Percentiles rank a stretch among this genome's conserved stretches.
Conservation (phyloP, 2,797 vertebrate genomes). For the Cercopithecus petaurista region DNA sequence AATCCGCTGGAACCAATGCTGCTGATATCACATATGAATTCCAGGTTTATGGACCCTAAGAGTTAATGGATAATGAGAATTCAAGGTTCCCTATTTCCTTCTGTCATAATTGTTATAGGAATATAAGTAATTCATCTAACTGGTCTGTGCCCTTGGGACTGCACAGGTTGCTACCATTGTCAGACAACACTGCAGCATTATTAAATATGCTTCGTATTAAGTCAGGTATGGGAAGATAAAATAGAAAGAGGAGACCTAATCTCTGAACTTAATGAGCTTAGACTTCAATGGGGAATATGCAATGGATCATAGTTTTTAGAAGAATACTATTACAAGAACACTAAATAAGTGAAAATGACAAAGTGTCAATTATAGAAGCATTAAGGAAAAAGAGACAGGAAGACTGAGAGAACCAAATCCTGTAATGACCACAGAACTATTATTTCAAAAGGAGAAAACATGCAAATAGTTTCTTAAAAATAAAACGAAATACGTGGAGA, state of each 20-base stretch:
- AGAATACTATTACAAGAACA: slow-evolving; percentile 16
- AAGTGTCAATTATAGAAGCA: not conserved
- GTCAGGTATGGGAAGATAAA: slow-evolving; percentile 31
- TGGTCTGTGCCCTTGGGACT: not conserved
- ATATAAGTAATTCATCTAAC: slow-evolving; percentile 27
- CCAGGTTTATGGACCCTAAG: slow-evolving; percentile 16
- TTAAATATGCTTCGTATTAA: slow-evolving; percentile 38
- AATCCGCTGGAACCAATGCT: slow-evolving; percentile 16
- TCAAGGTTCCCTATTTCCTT: slow-evolving; percentile 53
- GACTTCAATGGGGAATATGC: slow-evolving; percentile 15
- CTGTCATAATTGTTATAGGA: slow-evolving; percentile 39
- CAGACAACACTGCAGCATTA: not conserved
- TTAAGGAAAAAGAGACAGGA: not conserved
- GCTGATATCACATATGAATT: slow-evolving; percentile 9
- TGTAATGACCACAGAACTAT: not conserved
- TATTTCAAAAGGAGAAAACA: not conserved
- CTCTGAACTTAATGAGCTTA: slow-evolving; percentile 22
- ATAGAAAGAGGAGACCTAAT: slow-evolving; percentile 4
- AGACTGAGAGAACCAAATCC: not conserved
- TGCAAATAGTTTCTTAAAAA: not conserved
- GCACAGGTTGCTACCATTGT: not conserved
- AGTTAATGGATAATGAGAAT: slow-evolving; percentile 54
- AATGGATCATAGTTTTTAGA: not conserved
- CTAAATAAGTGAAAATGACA: slow-evolving; percentile 36
- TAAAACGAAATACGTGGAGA: not conserved